Evolutionary conservation across 2,797 vertebrate species (phyloP), one percentile per base, ranked within the genome.

Genomic region (Manis pentadactyla): DNA sequence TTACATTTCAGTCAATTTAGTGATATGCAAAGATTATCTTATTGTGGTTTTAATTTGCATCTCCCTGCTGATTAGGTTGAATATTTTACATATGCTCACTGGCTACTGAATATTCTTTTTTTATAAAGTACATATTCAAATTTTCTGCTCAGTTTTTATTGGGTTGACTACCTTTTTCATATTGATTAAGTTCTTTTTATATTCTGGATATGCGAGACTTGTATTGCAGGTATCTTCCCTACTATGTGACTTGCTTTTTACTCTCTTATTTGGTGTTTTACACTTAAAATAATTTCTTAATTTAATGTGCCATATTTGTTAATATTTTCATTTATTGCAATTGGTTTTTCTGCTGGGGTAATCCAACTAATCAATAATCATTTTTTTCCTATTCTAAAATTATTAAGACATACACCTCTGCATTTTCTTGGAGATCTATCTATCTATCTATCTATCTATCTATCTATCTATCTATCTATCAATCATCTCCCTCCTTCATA

Each of bases 231-330:
- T 51, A 66, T 59, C 39, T 93, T 78, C 31, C 51, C 53, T 21
- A 59, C n/a, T 89, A 55, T 90, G 46, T 86, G 57, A 51, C 57
- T 64, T 93, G 34, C 25, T n/a, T 95, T 95, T 90, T 68, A 78
- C 37, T 69, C 29, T 86, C 51, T 74, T 27, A 68, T 88, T 92
- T 95, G 57, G 23, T 46, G 29, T 69, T 55, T 25, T 39, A 59
- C 75, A 75, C 75, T 71, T 34, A 59, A 53, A 27, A 68, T 11
- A 66, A 78, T 68, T n/a, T 51, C n/a, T 82, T 57, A 51, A 63
- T 66, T 74, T 73, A 66, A 71, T 73, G 73, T 61, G 59, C 10
- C 49, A 73, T 59, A 86, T 86, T 57, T 18, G 6, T 63, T 53
- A 84, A 46, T 42, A 85, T 69, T 77, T 92, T 49, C 17, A 39